Evolutionary conservation across 2,113 vertebrate genomes (phyloP).

Genomic region (Holacanthus passer): DNA sequence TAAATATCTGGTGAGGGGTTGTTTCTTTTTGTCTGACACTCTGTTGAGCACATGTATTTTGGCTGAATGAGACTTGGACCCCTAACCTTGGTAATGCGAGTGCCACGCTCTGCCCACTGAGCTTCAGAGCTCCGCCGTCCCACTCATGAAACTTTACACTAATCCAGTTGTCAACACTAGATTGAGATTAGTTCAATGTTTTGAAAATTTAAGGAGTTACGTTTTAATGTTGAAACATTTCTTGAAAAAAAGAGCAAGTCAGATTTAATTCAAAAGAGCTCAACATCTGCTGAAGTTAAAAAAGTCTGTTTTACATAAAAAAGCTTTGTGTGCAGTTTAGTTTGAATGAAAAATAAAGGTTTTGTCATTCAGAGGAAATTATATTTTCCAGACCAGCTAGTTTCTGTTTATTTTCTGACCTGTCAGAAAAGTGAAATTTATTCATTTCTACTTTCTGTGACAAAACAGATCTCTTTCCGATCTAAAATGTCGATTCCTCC

Average conservation of each 20-base stretch:
- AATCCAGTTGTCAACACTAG: constrained; percentile 16
- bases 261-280: background rate
- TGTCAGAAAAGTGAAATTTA: constrained; percentile 12
- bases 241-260: background rate
- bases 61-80: background rate
- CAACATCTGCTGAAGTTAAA: background rate
- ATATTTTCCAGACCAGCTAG: background rate
- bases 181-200: constrained; percentile 5
- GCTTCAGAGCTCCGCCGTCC: constrained; percentile 10
- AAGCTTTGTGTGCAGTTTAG: background rate
- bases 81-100: background rate
- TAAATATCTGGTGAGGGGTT: background rate
- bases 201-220: background rate
- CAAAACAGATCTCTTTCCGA: constrained; percentile 1
- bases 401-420: constrained; percentile 28
- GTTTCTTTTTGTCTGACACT: background rate
- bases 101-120: background rate
- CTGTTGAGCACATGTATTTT: background rate
- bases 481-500: background rate
- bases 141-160: constrained; percentile 19
- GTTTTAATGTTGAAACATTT: background rate
- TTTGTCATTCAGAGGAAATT: constrained; percentile 5
- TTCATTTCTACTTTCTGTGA: constrained; percentile 13
- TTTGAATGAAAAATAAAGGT: constrained; percentile 2
- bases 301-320: background rate